A percentile compares a stretch with the other conserved stretches of the same genome.
Conservation (phyloP, 2,888 invertebrate species). For the Calephelis perditalis region DNA sequence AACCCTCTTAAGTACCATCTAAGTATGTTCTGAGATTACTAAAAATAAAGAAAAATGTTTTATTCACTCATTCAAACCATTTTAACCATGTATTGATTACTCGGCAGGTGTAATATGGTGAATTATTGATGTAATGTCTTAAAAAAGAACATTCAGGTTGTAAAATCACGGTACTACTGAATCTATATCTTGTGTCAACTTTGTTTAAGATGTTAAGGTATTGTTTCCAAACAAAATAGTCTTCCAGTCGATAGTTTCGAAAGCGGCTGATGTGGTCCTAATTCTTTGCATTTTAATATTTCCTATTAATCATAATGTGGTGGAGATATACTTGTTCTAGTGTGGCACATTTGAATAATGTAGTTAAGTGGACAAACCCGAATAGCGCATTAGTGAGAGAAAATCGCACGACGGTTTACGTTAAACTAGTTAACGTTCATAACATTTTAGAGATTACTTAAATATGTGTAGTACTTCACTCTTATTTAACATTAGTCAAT, state of each 20-base stretch:
- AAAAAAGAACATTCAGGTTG: no score
- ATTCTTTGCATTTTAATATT: conserved; percentile 44
- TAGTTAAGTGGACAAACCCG: conserved; percentile 8
- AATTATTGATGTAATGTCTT: no score
- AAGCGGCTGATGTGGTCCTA: conserved; percentile 37
- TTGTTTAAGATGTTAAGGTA: conserved; percentile 19
- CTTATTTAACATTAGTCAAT: conserved; percentile 53
- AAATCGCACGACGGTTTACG: conserved; percentile 29
- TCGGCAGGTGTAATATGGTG: no score
- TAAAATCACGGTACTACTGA: no score
- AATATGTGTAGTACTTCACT: conserved; percentile 40
- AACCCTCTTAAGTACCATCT: no score
- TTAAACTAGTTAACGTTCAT: conserved; percentile 39
- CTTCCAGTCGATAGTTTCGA: conserved; percentile 62
- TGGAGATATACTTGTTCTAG: conserved; percentile 28
- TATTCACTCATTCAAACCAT: no score
- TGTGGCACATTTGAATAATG: conserved; percentile 31
- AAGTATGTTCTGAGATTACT: no score
- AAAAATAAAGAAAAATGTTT: no score
- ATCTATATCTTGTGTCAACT: no score
- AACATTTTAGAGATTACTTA: conserved; percentile 32
- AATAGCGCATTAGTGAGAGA: conserved; percentile 23
- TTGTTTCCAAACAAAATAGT: conserved; percentile 45
- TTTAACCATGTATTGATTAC: no score
- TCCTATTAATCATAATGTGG: conserved; percentile 30